Evolutionary conservation across 2,113 vertebrate species (phyloP).

Genomic region (Chamaetylas fuelleborni): DNA sequence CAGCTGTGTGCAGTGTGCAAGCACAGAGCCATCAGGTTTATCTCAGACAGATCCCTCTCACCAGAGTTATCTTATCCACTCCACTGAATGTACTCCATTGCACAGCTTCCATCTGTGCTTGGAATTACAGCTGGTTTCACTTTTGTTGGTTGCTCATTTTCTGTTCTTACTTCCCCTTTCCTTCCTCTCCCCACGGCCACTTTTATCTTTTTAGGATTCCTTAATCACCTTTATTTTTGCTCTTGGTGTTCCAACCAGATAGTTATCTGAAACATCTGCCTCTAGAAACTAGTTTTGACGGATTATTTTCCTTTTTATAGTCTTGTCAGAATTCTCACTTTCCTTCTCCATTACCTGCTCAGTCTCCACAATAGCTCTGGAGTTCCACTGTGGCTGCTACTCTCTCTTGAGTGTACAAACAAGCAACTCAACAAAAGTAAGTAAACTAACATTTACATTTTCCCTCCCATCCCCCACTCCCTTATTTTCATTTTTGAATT

Average conservation of each 20-base stretch:
- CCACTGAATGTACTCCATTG: neutral
- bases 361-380: neutral
- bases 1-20: neutral
- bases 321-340: neutral
- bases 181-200: neutral
- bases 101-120: neutral
- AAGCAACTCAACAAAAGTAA: neutral
- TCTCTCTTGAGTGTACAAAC: neutral
- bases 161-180: neutral
- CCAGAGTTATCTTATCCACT: neutral
- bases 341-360: neutral
- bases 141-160: neutral
- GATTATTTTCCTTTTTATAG: neutral
- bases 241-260: neutral
- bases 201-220: neutral
- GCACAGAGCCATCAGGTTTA: neutral
- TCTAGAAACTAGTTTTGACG: neutral
- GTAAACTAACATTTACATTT: neutral
- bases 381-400: neutral
- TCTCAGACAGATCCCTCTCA: neutral
- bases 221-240: neutral
- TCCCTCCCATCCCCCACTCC: fast-evolving
- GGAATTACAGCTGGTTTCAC: neutral
- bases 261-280: neutral
- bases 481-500: neutral